phyloP scores from a whole-genome alignment of 1,140 invertebrate genomes.

The Brachionus rubens region DNA sequence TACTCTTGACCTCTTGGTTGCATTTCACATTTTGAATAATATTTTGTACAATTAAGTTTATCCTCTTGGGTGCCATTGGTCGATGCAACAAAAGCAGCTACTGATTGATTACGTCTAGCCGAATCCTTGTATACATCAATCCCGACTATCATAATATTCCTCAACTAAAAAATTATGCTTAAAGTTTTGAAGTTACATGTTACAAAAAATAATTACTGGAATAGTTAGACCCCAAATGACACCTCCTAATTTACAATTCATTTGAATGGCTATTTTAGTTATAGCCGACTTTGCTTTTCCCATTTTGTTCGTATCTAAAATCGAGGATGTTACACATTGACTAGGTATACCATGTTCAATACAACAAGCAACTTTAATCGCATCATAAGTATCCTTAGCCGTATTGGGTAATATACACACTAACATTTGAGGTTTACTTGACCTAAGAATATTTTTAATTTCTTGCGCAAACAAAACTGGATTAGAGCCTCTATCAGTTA shows the following conservation, averaged over 20 bases:
- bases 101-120: not conserved
- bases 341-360: slow-evolving; percentile 15
- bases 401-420: slow-evolving; percentile 24
- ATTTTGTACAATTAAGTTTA: slow-evolving; percentile 32
- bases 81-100: not conserved
- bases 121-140: slow-evolving; percentile 10
- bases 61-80: slow-evolving; percentile 9
- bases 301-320: not conserved
- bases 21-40: slow-evolving; percentile 32
- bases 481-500: not conserved
- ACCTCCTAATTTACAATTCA: slow-evolving; percentile 91
- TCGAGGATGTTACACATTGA: slow-evolving; percentile 8
- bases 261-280: slow-evolving; percentile 86
- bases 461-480: not conserved
- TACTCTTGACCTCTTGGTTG: not conserved
- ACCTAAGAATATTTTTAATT: not conserved
- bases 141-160: slow-evolving; percentile 55
- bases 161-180: slow-evolving; percentile 70
- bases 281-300: slow-evolving; percentile 62
- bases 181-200: slow-evolving; percentile 72
- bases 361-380: slow-evolving; percentile 29
- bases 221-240: slow-evolving; percentile 80
- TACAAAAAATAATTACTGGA: slow-evolving; percentile 67
- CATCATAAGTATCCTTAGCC: slow-evolving; percentile 14
- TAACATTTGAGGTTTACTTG: not conserved